Evolutionary conservation across 2,888 invertebrate species (phyloP).

Genomic region (Caenorhabditis sp.): DNA sequence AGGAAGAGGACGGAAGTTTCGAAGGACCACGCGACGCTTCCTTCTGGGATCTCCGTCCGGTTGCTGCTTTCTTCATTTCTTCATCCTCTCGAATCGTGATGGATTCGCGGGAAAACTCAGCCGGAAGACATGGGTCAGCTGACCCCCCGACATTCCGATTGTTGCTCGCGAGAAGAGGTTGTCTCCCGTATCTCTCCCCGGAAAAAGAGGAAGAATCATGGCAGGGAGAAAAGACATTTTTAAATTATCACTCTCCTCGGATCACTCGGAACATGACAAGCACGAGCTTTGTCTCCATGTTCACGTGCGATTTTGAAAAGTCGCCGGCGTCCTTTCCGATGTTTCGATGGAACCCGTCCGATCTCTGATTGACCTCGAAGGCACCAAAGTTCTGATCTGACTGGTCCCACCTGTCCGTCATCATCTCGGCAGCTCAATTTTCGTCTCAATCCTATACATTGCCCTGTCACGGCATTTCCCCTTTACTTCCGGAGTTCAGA

Average conservation of each 20-base stretch:
- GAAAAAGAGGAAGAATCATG: slow-evolving; percentile 22
- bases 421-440: slow-evolving; percentile 24
- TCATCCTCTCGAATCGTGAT: slow-evolving; percentile 7
- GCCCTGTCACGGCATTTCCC: slow-evolving; percentile 13
- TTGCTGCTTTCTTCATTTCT: slow-evolving; percentile 5
- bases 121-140: slow-evolving; percentile 42
- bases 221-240: slow-evolving; percentile 28
- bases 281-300: too few relatives aligned
- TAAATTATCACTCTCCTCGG: slow-evolving; percentile 30
- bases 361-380: slow-evolving; percentile 5
- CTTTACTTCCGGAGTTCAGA: slow-evolving; percentile 41
- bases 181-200: slow-evolving; percentile 11
- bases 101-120: slow-evolving; percentile 14
- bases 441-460: slow-evolving; percentile 16
- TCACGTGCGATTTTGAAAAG: too few relatives aligned
- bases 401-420: neutral
- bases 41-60: slow-evolving; percentile 11
- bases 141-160: slow-evolving; percentile 33
- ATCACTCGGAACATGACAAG: slow-evolving; percentile 37
- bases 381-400: slow-evolving; percentile 18
- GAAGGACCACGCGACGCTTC: slow-evolving; percentile 46
- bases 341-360: too few relatives aligned
- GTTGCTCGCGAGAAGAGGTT: slow-evolving; percentile 11
- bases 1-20: slow-evolving; percentile 13
- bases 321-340: neutral